These are phyloP conservation scores for Cossypha niveicapilla DNA, from an alignment of 2,797 vertebrate genomes.

Conservation along the genomic window DNA sequence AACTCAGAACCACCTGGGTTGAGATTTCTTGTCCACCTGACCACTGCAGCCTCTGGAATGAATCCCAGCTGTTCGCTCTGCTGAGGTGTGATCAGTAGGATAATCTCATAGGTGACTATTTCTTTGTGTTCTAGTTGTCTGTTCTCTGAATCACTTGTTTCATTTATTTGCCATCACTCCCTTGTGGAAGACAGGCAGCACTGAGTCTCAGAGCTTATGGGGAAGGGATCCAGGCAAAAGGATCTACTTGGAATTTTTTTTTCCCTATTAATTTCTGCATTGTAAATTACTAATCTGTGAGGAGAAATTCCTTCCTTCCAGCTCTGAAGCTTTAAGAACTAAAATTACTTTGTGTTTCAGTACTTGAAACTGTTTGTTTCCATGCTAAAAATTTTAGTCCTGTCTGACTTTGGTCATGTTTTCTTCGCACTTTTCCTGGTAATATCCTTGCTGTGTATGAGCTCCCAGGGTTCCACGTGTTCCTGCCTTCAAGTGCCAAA, in stretches of 20 bases:
- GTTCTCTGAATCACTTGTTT: neutral
- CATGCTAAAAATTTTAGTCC: neutral
- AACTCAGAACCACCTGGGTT: neutral
- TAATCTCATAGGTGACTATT: neutral
- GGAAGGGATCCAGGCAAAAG: neutral
- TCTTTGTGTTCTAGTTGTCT: neutral
- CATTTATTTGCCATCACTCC: neutral
- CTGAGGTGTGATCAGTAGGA: neutral
- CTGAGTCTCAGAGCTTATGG: neutral
- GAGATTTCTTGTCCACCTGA: neutral
- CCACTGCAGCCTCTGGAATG: neutral
- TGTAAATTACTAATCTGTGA: neutral
- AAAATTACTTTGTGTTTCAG: neutral
- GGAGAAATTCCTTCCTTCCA: neutral
- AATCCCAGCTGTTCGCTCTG: neutral
- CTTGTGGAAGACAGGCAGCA: neutral
- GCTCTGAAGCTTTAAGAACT: neutral
- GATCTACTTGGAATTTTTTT: neutral
- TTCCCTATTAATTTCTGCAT: neutral
- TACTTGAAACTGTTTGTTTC: neutral
- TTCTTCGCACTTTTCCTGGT: neutral
- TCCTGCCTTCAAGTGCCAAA: neutral
- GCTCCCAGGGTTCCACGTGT: rapidly evolving
- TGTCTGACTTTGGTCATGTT: neutral
- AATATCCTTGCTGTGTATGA: neutral